Conservation (phyloP, 2,113 vertebrate genomes). For the Delphinus delphis region DNA sequence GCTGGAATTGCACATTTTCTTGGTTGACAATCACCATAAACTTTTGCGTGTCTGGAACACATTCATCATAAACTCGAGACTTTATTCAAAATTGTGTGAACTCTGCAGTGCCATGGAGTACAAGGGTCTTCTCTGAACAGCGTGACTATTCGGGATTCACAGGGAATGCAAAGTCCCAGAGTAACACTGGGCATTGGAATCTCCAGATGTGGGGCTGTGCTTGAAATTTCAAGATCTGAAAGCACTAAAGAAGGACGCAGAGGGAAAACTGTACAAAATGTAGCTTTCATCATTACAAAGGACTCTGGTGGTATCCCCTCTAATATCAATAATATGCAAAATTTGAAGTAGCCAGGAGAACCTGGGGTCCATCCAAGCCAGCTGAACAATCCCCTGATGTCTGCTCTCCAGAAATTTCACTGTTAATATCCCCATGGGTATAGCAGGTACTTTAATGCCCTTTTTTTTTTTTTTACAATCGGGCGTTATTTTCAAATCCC, state of each 20-base stretch:
- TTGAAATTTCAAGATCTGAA: not conserved
- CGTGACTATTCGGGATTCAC: not conserved
- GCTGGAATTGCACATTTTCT: conserved; percentile 65
- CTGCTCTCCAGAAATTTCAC: not conserved
- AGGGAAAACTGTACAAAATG: not conserved
- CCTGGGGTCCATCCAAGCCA: not conserved
- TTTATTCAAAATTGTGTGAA: conserved; percentile 38
- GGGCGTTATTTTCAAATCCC: not conserved
- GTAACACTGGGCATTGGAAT: not conserved
- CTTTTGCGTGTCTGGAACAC: conserved; percentile 25
- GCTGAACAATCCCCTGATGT: not conserved
- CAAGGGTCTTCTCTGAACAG: not conserved
- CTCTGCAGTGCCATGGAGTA: not conserved
- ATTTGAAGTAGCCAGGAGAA: not conserved
- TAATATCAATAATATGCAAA: not conserved
- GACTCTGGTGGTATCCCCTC: not conserved
- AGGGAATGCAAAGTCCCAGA: not conserved
- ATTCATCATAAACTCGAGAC: conserved; percentile 58
- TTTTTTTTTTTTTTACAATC: not conserved
- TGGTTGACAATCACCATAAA: conserved; percentile 51
- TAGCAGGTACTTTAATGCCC: not conserved
- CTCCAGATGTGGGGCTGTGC: not conserved
- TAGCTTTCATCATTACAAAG: not conserved
- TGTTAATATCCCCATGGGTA: no score
- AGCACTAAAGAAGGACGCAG: not conserved